Evolutionary conservation across 1,140 invertebrate genomes (phyloP).

Genomic region (Zaprionus lachaisei): DNA sequence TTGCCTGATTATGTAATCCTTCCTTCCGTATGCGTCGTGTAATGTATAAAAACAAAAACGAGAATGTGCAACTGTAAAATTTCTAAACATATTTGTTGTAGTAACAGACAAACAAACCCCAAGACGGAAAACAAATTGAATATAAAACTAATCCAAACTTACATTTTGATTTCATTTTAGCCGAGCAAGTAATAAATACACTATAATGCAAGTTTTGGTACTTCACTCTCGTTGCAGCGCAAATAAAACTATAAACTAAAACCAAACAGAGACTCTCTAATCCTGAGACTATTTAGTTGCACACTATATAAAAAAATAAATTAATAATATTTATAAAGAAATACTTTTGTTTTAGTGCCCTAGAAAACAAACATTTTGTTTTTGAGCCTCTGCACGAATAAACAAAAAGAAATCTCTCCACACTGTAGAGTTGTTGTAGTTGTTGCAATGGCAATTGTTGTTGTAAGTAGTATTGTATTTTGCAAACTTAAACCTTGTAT

Average conservation of each 20-base stretch:
- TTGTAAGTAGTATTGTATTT: conserved; percentile 63
- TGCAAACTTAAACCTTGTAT: conserved; percentile 20
- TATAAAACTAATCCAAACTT: conserved; percentile 49
- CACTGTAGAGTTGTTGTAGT: conserved; percentile 47
- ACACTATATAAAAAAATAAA: conserved; percentile 12
- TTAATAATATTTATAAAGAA: conserved; percentile 5
- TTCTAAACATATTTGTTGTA: conserved; percentile 30
- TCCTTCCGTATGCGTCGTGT: conserved; percentile 3
- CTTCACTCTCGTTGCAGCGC: conserved; percentile 63
- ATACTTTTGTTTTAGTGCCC: conserved; percentile 26
- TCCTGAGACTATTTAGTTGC: conserved; percentile 26
- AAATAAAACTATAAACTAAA: conserved; percentile 37
- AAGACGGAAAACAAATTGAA: conserved; percentile 32
- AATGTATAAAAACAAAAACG: conserved; percentile 22
- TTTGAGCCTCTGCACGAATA: conserved; percentile 21
- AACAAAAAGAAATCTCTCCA: conserved; percentile 14
- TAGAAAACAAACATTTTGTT: conserved; percentile 27
- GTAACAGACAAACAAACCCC: conserved; percentile 4
- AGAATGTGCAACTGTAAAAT: conserved; percentile 34
- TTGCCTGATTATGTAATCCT: conserved; percentile 70
- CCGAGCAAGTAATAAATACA: conserved; percentile 45
- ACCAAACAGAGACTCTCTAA: conserved; percentile 6
- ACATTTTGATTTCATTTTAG: conserved; percentile 66
- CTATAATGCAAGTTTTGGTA: conserved; percentile 43
- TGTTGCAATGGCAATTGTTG: conserved; percentile 43